Percentiles rank a stretch among this genome's conserved stretches.
Evolutionary conservation across 2,888 invertebrate genomes (phyloP).

Genomic region (Leucophora obtusa): DNA sequence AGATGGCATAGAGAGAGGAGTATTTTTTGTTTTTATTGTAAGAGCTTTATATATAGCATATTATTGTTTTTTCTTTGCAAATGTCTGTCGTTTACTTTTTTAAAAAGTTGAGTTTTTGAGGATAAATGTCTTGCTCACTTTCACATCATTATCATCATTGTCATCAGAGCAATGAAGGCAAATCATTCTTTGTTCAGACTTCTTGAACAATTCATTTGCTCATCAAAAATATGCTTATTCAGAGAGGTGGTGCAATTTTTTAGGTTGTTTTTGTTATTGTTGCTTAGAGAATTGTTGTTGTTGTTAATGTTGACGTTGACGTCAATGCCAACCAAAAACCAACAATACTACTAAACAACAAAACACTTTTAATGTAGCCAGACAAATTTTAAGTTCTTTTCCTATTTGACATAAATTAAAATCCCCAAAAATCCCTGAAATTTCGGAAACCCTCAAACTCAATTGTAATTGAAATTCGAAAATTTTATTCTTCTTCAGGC

Average conservation of each 20-base stretch:
- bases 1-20: background rate
- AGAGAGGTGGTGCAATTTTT: slow-evolving; percentile 31
- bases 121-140: slow-evolving; percentile 54
- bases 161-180: slow-evolving; percentile 12
- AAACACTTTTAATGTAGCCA: background rate
- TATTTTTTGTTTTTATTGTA: background rate
- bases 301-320: slow-evolving; percentile 60
- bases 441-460: no score
- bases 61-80: background rate
- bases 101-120: slow-evolving; percentile 31
- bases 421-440: no score
- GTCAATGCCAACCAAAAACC: slow-evolving; percentile 47
- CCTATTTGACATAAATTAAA: no score
- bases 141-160: slow-evolving; percentile 29
- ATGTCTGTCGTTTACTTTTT: background rate
- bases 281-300: slow-evolving; percentile 33
- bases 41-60: background rate
- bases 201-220: slow-evolving; percentile 39
- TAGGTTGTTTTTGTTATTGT: slow-evolving; percentile 22
- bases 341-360: slow-evolving; percentile 22
- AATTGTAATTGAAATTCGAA: no score
- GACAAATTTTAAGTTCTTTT: background rate
- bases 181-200: background rate
- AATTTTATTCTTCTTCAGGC: no score
- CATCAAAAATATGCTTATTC: slow-evolving; percentile 1